Evolutionary conservation across 2,888 invertebrate genomes (phyloP).

Genomic region (Metallyticus violacea): DNA sequence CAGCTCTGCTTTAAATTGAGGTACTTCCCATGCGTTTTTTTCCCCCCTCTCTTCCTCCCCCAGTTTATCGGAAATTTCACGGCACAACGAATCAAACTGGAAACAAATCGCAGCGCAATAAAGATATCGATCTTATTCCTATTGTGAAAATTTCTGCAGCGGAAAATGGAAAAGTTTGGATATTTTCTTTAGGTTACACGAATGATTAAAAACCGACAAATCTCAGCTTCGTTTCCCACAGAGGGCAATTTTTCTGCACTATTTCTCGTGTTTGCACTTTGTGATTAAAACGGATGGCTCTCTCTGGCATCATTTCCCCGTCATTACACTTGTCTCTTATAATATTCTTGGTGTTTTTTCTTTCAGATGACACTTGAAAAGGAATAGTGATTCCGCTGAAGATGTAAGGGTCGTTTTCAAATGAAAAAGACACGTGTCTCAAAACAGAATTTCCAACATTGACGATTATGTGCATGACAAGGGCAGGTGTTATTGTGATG

Average conservation of each 20-base stretch:
- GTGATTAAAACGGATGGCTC: neutral
- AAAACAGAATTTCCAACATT: too few relatives aligned
- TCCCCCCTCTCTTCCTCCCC: neutral
- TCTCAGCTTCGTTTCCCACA: neutral
- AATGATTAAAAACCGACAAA: neutral
- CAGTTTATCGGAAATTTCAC: neutral
- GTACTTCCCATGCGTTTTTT: neutral
- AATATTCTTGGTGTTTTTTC: too few relatives aligned
- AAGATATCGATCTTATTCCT: neutral
- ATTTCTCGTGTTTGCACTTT: neutral
- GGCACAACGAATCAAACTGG: neutral
- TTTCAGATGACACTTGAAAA: too few relatives aligned
- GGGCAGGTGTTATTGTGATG: too few relatives aligned
- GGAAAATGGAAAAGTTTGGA: neutral
- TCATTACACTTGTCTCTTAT: too few relatives aligned
- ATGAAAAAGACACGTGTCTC: too few relatives aligned
- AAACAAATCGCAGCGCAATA: neutral
- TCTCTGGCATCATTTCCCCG: too few relatives aligned
- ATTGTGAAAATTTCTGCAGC: neutral
- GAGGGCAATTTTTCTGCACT: neutral
- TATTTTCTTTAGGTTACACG: neutral
- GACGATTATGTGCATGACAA: too few relatives aligned
- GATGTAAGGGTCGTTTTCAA: too few relatives aligned
- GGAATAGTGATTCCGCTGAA: too few relatives aligned
- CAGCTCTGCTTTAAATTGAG: neutral